Conservation (phyloP, 2,113 vertebrate species). For the Bolborhynchus lineola region DNA sequence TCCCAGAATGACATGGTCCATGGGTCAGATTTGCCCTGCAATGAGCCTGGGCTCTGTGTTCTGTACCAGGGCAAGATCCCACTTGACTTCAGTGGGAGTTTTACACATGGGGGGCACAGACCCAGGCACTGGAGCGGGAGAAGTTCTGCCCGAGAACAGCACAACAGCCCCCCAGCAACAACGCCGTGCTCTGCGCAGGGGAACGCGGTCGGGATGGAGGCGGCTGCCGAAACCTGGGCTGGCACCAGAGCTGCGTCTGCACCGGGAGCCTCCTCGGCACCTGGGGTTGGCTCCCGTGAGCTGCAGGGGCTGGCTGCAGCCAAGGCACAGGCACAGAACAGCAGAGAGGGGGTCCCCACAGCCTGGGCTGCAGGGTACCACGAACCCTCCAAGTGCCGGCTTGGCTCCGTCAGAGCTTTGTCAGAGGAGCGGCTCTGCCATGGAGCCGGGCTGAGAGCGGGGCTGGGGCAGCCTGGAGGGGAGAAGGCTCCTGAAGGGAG, state of each 20-base stretch:
- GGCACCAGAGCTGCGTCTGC: not conserved
- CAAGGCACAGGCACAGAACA: not conserved
- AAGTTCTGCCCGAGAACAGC: not conserved
- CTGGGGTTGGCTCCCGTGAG: not conserved
- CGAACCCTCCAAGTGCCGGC: not conserved
- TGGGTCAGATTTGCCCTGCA: not conserved
- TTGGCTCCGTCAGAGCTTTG: not conserved
- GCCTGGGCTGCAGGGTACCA: not conserved
- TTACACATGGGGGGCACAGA: accelerated
- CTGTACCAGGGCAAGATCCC: not conserved
- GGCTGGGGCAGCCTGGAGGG: not conserved
- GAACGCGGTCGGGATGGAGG: not conserved
- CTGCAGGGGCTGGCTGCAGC: accelerated
- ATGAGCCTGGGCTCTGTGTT: not conserved
- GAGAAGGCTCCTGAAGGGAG: not conserved
- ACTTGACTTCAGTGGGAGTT: not conserved
- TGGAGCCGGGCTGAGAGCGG: not conserved
- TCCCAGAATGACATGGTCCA: not conserved
- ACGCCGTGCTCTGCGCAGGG: not conserved
- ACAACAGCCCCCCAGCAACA: not conserved
- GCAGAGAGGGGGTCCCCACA: not conserved
- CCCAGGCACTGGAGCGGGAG: not conserved
- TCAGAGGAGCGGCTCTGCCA: not conserved
- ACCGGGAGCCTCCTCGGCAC: not conserved
- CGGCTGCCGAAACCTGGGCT: not conserved